Evolutionary conservation across 2,888 invertebrate genomes (phyloP).

Genomic region (Drosophila recens): DNA sequence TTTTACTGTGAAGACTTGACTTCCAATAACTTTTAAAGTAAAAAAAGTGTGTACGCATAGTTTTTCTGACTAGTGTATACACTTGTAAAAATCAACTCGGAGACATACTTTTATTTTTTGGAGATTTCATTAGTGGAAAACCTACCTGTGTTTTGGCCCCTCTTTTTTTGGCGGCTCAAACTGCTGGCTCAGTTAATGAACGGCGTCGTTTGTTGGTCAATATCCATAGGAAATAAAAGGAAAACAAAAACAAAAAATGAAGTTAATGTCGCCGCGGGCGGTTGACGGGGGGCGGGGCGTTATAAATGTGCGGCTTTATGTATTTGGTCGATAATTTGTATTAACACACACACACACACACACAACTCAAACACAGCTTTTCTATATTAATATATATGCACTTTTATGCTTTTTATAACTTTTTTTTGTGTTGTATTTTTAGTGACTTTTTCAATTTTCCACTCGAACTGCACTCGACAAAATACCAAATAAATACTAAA

Average conservation of each 20-base stretch:
- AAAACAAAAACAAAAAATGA: conserved; percentile 24
- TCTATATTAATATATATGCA: conserved; percentile 34
- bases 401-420: conserved; percentile 37
- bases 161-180: conserved; percentile 5
- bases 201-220: conserved; percentile 61
- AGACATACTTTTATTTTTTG: conserved; percentile 36
- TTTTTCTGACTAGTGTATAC: not conserved
- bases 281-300: conserved; percentile 20
- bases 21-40: too few relatives aligned
- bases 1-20: too few relatives aligned
- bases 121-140: conserved; percentile 51
- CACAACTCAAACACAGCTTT: conserved; percentile 11
- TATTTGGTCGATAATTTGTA: conserved; percentile 76
- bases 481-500: conserved; percentile 26
- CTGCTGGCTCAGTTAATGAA: conserved; percentile 32
- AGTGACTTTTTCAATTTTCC: conserved; percentile 32
- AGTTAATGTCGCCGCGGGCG: conserved; percentile 53
- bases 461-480: conserved; percentile 31
- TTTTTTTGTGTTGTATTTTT: conserved; percentile 52
- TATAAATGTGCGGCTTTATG: conserved; percentile 45
- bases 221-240: conserved; percentile 49
- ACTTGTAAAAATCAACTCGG: conserved; percentile 7
- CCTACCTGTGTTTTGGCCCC: conserved; percentile 54
- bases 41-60: too few relatives aligned
- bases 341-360: conserved; percentile 41